phyloP scores from a whole-genome alignment of 2,797 vertebrate species.

The Sebastes paucispinis region DNA sequence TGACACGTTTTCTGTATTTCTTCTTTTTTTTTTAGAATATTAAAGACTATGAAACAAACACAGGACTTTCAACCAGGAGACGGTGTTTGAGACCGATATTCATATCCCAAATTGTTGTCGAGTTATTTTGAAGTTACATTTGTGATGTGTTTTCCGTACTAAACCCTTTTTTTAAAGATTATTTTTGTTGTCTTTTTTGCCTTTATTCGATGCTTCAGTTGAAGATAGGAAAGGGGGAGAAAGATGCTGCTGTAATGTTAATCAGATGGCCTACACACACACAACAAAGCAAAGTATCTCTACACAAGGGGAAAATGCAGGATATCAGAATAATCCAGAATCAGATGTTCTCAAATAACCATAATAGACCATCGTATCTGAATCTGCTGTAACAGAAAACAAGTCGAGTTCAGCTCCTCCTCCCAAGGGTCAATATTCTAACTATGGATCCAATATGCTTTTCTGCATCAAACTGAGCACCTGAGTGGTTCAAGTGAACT shows the following conservation, averaged over 20 bases:
- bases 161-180: too few species aligned
- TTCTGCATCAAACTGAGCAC: slow-evolving; percentile 9
- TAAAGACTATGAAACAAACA: too few species aligned
- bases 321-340: not conserved
- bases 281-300: not conserved
- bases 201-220: too few species aligned
- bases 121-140: too few species aligned
- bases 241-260: not conserved
- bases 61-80: too few species aligned
- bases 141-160: too few species aligned
- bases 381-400: not conserved
- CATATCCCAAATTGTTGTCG: too few species aligned
- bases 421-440: not conserved
- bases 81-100: too few species aligned
- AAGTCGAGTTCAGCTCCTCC: not conserved
- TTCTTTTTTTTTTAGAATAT: too few species aligned
- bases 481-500: slow-evolving; percentile 12
- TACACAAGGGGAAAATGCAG: not conserved
- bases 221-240: too few species aligned
- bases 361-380: not conserved
- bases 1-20: too few species aligned
- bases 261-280: not conserved
- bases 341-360: not conserved
- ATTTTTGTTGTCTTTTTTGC: too few species aligned
- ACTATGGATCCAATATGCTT: not conserved